These are phyloP conservation scores for Caranx ignobilis DNA, from an alignment of 2,113 vertebrate genomes.

Conservation along the genomic window DNA sequence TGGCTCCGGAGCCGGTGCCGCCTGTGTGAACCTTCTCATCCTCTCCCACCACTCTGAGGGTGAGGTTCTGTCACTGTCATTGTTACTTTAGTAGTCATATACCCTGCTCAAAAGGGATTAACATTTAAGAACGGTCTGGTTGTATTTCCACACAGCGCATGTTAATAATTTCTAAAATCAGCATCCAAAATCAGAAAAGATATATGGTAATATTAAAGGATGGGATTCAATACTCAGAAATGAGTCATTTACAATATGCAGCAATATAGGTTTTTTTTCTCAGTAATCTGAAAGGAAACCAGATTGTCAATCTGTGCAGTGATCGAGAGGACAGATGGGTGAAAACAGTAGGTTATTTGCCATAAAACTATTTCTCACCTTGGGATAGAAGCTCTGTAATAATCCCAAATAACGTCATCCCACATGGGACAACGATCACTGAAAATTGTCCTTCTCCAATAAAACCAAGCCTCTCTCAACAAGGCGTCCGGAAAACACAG, in stretches of 20 bases:
- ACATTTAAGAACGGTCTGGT: conserved; percentile 40
- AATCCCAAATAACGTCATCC: conserved; percentile 53
- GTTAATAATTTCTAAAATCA: conserved; percentile 37
- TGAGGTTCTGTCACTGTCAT: conserved; percentile 75
- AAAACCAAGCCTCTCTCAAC: conserved; percentile 26
- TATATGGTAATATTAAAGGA: conserved; percentile 9
- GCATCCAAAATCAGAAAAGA: conserved; percentile 34
- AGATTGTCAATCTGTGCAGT: conserved; percentile 12
- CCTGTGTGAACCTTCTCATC: conserved; percentile 99
- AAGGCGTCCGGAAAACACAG: not conserved
- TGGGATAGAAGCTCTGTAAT: conserved; percentile 35
- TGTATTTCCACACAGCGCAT: conserved; percentile 20
- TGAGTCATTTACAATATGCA: conserved; percentile 11
- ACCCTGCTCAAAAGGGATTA: conserved; percentile 41
- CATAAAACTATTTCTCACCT: conserved; percentile 43
- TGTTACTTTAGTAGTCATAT: conserved; percentile 32
- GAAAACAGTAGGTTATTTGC: conserved; percentile 38
- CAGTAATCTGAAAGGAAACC: conserved; percentile 19
- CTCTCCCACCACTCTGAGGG: conserved; percentile 99
- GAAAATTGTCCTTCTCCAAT: conserved; percentile 26
- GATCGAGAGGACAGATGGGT: conserved; percentile 49
- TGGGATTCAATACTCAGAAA: conserved; percentile 1
- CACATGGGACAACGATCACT: conserved; percentile 32
- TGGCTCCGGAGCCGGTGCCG: conserved; percentile 97
- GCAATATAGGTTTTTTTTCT: conserved; percentile 8